Evolutionary conservation across 2,113 vertebrate genomes (phyloP).

Genomic region (Neopipo cinnamomea): DNA sequence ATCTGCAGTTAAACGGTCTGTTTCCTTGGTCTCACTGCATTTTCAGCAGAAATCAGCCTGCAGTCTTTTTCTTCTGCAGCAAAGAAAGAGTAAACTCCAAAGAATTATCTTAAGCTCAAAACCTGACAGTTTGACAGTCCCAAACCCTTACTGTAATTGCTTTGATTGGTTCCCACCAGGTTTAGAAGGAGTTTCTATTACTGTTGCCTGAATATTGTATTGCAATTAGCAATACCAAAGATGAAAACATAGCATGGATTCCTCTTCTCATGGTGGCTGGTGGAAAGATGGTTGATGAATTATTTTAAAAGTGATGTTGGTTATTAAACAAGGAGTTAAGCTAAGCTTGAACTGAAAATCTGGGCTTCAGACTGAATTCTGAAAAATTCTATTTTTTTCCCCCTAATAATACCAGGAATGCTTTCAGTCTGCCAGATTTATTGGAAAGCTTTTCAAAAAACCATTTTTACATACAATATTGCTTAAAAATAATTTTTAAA

Average conservation of each 20-base stretch:
- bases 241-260: neutral
- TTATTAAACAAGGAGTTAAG: neutral
- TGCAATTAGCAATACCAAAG: neutral
- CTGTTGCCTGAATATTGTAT: neutral
- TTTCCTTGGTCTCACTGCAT: neutral
- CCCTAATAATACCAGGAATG: neutral
- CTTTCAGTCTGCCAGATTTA: neutral
- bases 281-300: neutral
- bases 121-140: constrained; percentile 11
- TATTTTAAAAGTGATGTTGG: neutral
- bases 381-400: neutral
- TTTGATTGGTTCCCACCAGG: neutral
- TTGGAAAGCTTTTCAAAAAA: neutral
- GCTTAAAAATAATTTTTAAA: neutral
- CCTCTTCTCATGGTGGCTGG: neutral
- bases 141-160: neutral
- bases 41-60: constrained; percentile 5
- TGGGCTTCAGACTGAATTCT: neutral
- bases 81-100: neutral
- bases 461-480: neutral
- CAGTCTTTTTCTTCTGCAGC: neutral
- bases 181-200: constrained; percentile 15
- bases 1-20: neutral
- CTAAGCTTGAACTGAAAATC: neutral
- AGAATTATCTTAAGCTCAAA: neutral